Percentiles rank a stretch among this genome's conserved stretches.
phyloP scores from a whole-genome alignment of 2,113 vertebrate genomes.

The Spea multiplicata region DNA sequence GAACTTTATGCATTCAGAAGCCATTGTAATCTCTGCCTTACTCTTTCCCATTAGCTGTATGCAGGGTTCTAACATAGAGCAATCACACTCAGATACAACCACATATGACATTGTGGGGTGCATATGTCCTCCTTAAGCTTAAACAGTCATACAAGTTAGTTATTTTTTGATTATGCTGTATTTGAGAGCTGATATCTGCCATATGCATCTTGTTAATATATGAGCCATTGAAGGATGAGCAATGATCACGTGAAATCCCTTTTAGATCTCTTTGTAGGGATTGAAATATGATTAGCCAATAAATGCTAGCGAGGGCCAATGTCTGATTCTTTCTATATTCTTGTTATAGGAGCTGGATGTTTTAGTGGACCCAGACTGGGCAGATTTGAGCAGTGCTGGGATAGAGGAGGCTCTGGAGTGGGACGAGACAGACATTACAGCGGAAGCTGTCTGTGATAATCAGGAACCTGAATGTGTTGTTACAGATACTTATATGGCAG shows the following conservation, averaged over 20 bases:
- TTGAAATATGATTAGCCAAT: not conserved
- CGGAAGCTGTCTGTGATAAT: conserved; percentile 76
- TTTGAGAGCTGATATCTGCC: no score
- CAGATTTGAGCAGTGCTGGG: conserved; percentile 75
- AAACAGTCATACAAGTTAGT: no score
- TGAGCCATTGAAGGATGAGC: no score
- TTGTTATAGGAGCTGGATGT: conserved; percentile 74
- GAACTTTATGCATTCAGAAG: no score
- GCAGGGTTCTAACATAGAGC: no score
- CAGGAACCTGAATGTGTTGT: conserved; percentile 54
- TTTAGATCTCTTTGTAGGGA: not conserved
- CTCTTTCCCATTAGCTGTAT: no score
- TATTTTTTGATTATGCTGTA: no score
- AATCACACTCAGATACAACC: no score
- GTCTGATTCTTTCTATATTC: not conserved
- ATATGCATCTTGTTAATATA: no score
- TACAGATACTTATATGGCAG: not conserved
- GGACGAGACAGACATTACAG: conserved; percentile 93
- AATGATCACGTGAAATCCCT: not conserved
- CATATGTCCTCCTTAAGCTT: no score
- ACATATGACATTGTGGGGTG: no score
- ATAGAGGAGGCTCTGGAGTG: conserved; percentile 90
- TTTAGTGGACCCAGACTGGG: conserved; percentile 80
- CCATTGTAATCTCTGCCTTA: no score
- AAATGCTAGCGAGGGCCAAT: not conserved